Conservation (phyloP, 1,140 invertebrate genomes). For the Lasioglossum albipes region DNA sequence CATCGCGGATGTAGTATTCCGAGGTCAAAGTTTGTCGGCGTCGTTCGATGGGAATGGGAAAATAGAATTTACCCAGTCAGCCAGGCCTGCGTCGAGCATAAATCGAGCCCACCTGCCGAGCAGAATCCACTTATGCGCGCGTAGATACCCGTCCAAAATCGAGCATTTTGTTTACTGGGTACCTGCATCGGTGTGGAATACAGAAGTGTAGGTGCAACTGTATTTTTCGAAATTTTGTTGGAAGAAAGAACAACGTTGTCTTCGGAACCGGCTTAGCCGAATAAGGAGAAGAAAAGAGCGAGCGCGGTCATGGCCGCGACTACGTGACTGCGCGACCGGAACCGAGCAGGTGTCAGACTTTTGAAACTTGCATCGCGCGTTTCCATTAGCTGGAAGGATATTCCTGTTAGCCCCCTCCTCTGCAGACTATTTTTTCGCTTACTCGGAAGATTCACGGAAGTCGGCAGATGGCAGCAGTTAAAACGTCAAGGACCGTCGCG, state of each 20-base stretch:
- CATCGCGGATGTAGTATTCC: too few relatives aligned
- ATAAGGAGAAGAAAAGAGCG: too few relatives aligned
- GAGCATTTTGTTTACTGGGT: too few relatives aligned
- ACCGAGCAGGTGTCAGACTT: background rate
- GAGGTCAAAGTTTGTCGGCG: background rate
- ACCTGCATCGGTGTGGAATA: background rate
- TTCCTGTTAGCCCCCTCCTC: constrained; percentile 10
- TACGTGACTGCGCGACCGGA: too few relatives aligned
- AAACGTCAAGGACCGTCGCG: background rate
- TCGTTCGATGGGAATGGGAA: background rate
- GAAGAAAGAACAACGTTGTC: background rate
- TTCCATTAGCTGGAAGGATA: background rate
- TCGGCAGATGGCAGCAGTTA: constrained; percentile 39
- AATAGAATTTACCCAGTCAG: too few relatives aligned
- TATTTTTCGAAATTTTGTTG: background rate
- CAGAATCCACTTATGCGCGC: too few relatives aligned
- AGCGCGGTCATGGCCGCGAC: too few relatives aligned
- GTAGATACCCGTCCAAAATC: too few relatives aligned
- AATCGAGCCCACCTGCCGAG: too few relatives aligned
- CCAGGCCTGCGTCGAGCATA: too few relatives aligned
- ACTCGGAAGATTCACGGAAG: too few relatives aligned
- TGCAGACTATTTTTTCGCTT: background rate
- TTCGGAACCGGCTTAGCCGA: too few relatives aligned
- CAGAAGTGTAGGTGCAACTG: background rate
- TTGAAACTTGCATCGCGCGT: background rate